These are phyloP conservation scores for Hemaris fuciformis DNA, from an alignment of 2,888 invertebrate species.

Conservation along the genomic window DNA sequence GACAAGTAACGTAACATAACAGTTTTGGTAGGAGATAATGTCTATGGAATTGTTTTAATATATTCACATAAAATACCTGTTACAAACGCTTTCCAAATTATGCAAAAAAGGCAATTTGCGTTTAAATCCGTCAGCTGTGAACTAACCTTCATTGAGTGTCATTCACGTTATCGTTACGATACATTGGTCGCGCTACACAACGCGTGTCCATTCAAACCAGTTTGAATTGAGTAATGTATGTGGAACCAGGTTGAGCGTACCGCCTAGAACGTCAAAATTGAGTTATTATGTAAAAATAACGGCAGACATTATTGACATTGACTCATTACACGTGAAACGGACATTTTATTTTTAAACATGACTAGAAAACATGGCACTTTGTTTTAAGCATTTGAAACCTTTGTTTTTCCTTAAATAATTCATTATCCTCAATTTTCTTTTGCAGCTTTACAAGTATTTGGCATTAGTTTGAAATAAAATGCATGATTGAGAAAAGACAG, in stretches of 20 bases:
- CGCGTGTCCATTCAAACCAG: slow-evolving; percentile 9
- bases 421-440: background rate
- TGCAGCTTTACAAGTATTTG: background rate
- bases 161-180: slow-evolving; percentile 8
- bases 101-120: background rate
- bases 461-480: background rate
- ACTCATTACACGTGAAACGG: background rate
- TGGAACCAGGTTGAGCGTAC: slow-evolving; percentile 3
- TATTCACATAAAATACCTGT: background rate
- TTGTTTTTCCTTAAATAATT: background rate
- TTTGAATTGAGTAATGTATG: slow-evolving; percentile 7
- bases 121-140: background rate
- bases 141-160: slow-evolving; percentile 4
- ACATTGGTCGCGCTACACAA: slow-evolving; percentile 9
- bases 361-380: background rate
- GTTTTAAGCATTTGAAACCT: background rate
- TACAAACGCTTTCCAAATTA: background rate
- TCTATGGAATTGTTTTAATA: background rate
- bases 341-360: background rate
- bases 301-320: background rate
- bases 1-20: too few species aligned
- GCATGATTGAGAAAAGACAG: too few species aligned
- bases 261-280: slow-evolving; percentile 12
- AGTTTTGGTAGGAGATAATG: too few species aligned
- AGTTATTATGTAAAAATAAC: slow-evolving; percentile 23